These are phyloP conservation scores for Isotomurus palustris DNA, from an alignment of 2,888 invertebrate genomes.

Conservation along the genomic window DNA sequence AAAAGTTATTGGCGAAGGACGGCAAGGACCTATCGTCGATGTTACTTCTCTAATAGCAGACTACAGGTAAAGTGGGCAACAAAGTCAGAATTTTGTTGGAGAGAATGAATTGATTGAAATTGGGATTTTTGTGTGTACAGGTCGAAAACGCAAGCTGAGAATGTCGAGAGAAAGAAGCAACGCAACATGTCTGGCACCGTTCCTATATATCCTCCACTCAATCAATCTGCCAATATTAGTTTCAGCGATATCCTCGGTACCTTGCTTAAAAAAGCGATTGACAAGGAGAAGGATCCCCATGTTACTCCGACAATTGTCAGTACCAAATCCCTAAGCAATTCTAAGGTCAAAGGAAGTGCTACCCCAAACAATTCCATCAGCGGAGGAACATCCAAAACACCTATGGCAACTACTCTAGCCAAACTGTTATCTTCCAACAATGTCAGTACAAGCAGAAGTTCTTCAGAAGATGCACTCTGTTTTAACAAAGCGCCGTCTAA, in stretches of 20 bases:
- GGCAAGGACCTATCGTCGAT: conserved; percentile 73
- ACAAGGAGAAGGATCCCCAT: conserved; percentile 40
- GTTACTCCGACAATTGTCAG: not conserved
- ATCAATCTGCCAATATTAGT: conserved; percentile 50
- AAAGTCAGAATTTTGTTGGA: not conserved
- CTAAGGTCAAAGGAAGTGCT: conserved; percentile 5
- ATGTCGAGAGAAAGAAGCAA: too few relatives aligned
- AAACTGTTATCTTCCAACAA: conserved; percentile 40
- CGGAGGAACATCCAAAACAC: conserved; percentile 20
- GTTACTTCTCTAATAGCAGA: conserved; percentile 51
- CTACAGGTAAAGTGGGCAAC: conserved; percentile 22
- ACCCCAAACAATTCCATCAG: conserved; percentile 15
- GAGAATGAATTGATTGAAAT: not conserved
- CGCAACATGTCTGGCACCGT: too few relatives aligned
- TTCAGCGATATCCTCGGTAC: conserved; percentile 74
- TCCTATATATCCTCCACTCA: not conserved
- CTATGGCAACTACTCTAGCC: conserved; percentile 32
- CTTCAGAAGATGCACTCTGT: not conserved
- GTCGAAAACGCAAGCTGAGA: too few relatives aligned
- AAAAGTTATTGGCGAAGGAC: conserved; percentile 61
- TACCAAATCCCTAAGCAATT: conserved; percentile 4
- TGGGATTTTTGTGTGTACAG: too few relatives aligned
- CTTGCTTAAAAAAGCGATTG: conserved; percentile 59
- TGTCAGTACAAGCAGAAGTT: conserved; percentile 10
- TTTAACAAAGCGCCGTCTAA: conserved; percentile 3